phyloP scores from a whole-genome alignment of 2,797 vertebrate genomes.

The Parotocinclus haroldoi region DNA sequence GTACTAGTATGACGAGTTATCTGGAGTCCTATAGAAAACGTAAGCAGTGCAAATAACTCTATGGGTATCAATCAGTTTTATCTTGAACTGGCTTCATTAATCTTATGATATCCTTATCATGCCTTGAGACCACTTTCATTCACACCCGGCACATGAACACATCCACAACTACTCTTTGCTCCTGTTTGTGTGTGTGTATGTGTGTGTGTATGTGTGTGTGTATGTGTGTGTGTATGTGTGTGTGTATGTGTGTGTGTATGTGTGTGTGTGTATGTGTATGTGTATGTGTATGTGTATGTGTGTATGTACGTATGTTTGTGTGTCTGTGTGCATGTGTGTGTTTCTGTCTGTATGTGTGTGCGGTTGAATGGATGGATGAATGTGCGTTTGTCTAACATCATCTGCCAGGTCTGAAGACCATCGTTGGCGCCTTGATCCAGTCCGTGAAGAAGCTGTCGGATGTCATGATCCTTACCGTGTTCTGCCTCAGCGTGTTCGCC shows the following conservation, averaged over 20 bases:
- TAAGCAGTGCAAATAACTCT: no score
- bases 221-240: conserved; percentile 34
- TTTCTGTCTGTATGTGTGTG: conserved; percentile 32
- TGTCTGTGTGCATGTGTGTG: conserved; percentile 29
- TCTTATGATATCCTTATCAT: conserved; percentile 24
- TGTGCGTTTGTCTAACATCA: conserved; percentile 26
- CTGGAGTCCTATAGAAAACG: no score
- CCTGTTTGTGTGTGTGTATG: conserved; percentile 33
- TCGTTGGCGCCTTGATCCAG: conserved; percentile 98
- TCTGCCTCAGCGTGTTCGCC: conserved; percentile 98
- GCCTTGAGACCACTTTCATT: conserved; percentile 43
- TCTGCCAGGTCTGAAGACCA: conserved; percentile 92
- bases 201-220: conserved; percentile 30
- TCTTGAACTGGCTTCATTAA: not conserved
- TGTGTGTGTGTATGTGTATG: conserved; percentile 34
- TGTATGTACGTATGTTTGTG: conserved; percentile 35
- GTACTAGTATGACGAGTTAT: not conserved
- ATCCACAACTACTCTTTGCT: conserved; percentile 36
- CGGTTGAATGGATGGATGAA: not conserved
- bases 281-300: conserved; percentile 29
- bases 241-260: conserved; percentile 30
- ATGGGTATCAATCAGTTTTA: not conserved
- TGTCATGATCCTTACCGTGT: conserved; percentile 99
- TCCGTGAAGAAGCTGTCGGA: conserved; percentile 99
- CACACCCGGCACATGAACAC: conserved; percentile 32